Evolutionary conservation across 1,140 invertebrate genomes (phyloP).

Genomic region (Zaprionus davidi): DNA sequence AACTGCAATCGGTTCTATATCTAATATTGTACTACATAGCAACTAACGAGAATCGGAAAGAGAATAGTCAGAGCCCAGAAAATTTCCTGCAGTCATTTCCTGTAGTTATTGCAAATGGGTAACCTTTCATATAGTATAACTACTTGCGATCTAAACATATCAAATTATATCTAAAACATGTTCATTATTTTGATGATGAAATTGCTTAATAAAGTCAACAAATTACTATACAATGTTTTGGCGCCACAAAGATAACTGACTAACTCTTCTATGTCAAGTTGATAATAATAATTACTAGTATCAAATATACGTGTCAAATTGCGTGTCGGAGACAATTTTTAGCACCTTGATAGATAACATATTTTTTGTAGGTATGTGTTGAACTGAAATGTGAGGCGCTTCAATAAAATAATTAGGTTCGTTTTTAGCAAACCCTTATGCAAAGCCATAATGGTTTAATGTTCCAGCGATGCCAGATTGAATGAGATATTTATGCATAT

Average conservation of each 20-base stretch:
- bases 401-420: background rate
- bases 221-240: background rate
- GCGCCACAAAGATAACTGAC: background rate
- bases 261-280: background rate
- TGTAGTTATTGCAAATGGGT: background rate
- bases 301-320: background rate
- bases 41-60: background rate
- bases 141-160: too few relatives aligned
- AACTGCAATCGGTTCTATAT: background rate
- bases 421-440: conserved; percentile 10
- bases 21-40: background rate
- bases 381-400: background rate
- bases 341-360: conserved; percentile 33
- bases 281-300: background rate
- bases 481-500: conserved; percentile 24
- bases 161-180: too few relatives aligned
- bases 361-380: too few relatives aligned
- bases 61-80: too few relatives aligned
- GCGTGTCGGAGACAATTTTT: background rate
- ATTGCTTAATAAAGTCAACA: background rate
- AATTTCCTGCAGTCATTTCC: too few relatives aligned
- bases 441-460: conserved; percentile 18
- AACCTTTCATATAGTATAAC: too few relatives aligned
- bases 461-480: conserved; percentile 14
- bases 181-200: background rate